phyloP scores from a whole-genome alignment of 2,113 vertebrate species.

The Halcyon senegalensis region DNA sequence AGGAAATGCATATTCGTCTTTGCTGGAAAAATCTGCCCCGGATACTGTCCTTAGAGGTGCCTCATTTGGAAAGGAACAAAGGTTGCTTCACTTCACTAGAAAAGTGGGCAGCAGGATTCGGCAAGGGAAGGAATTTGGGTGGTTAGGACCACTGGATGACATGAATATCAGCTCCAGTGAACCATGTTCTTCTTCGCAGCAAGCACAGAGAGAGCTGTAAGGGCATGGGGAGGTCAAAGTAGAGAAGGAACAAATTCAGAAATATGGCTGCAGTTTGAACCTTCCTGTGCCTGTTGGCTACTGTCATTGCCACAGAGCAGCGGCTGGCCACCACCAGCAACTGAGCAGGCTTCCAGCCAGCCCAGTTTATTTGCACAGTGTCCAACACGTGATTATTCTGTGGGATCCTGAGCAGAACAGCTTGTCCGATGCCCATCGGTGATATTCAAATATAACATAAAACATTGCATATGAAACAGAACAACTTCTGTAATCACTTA shows the following conservation, averaged over 20 bases:
- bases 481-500: background rate
- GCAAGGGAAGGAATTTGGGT: background rate
- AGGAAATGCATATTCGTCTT: background rate
- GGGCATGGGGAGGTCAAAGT: background rate
- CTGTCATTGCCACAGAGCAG: background rate
- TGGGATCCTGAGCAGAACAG: background rate
- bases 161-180: background rate
- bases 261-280: background rate
- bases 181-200: background rate
- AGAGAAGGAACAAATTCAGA: background rate
- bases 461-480: background rate
- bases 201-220: background rate
- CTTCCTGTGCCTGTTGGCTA: background rate
- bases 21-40: background rate
- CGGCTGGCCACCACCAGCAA: background rate
- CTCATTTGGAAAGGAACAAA: background rate
- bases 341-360: background rate
- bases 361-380: background rate
- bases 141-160: background rate
- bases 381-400: background rate
- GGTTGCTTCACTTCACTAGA: background rate
- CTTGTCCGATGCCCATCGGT: background rate
- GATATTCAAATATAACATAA: background rate
- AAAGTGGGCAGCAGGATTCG: background rate
- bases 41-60: background rate